Conservation (phyloP, 2,888 invertebrate genomes). For the Scelioninae gen. 2 region DNA sequence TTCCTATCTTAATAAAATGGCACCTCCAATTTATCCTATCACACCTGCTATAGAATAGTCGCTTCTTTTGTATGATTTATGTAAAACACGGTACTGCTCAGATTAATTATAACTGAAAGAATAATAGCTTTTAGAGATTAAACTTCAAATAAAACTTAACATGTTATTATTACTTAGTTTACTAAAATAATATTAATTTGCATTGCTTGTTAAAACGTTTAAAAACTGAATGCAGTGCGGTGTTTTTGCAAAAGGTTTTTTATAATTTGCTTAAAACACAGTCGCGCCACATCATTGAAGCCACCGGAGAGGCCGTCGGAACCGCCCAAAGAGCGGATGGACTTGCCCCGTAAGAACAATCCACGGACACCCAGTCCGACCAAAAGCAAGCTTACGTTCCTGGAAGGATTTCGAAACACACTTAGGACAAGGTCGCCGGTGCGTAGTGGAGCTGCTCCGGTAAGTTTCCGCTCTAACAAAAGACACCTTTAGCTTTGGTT, state of each 20-base stretch:
- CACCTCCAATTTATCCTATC: conserved; percentile 41
- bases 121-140: no score
- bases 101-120: background rate
- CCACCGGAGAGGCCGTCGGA: conserved; percentile 51
- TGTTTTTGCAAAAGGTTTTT: conserved; percentile 69
- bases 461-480: conserved; percentile 63
- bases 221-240: conserved; percentile 63
- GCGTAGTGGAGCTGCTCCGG: conserved; percentile 73
- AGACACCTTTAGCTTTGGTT: conserved; percentile 1
- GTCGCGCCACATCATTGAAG: conserved; percentile 72
- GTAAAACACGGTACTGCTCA: conserved; percentile 67
- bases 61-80: conserved; percentile 70
- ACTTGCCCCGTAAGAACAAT: conserved; percentile 58
- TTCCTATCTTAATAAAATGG: background rate
- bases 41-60: conserved; percentile 64
- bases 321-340: conserved; percentile 39
- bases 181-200: no score
- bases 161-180: no score
- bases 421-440: conserved; percentile 75
- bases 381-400: conserved; percentile 76
- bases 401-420: conserved; percentile 81
- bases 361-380: conserved; percentile 75
- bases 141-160: no score
- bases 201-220: background rate
- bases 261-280: conserved; percentile 73